phyloP scores from a whole-genome alignment of 2,113 vertebrate genomes.

The Muntiacus muntjak region DNA sequence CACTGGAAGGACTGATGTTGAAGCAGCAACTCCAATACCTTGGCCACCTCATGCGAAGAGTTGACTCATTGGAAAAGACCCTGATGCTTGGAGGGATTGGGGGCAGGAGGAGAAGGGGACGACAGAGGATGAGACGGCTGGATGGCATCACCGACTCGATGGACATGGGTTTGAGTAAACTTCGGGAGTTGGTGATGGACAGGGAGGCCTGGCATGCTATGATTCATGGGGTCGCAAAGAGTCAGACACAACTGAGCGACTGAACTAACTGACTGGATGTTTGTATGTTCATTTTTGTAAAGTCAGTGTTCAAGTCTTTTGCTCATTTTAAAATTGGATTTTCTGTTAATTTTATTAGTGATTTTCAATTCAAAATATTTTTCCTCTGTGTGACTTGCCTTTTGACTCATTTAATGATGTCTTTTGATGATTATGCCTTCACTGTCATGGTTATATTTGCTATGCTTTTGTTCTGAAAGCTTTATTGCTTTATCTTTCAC shows the following conservation, averaged over 20 bases:
- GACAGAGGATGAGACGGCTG: not conserved
- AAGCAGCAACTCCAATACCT: too few relatives aligned
- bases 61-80: too few relatives aligned
- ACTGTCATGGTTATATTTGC: not conserved
- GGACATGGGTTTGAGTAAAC: not conserved
- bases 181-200: not conserved
- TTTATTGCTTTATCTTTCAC: not conserved
- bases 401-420: not conserved
- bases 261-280: not conserved
- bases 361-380: not conserved
- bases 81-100: too few relatives aligned
- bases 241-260: fast-evolving
- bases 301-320: not conserved
- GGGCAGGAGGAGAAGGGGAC: not conserved
- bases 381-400: not conserved
- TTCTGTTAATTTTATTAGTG: not conserved
- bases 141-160: not conserved
- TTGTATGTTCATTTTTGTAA: not conserved
- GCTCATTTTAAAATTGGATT: not conserved
- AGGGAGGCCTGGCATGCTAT: not conserved
- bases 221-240: not conserved
- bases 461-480: not conserved
- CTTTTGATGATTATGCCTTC: not conserved
- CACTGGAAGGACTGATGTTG: too few relatives aligned
- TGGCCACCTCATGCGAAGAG: fast-evolving